Percentiles rank a stretch among this genome's conserved stretches.
Conservation (phyloP, 2,113 vertebrate genomes). For the Elephantulus edwardii region DNA sequence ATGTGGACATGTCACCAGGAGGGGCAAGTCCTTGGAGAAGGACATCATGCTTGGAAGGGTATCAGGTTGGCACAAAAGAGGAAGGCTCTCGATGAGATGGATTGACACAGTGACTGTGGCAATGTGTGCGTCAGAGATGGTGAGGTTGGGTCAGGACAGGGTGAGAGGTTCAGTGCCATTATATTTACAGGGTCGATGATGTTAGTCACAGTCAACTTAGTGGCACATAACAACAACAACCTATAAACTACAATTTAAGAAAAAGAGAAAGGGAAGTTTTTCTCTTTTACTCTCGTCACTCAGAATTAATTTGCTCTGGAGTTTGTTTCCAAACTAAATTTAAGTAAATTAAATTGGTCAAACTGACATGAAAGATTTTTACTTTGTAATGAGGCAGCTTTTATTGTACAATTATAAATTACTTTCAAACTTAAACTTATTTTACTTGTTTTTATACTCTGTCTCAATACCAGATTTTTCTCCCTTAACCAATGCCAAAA, state of each 20-base stretch:
- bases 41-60: too few species aligned
- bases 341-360: neutral
- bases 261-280: neutral
- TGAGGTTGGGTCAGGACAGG: too few species aligned
- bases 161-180: too few species aligned
- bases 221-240: neutral
- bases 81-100: too few species aligned
- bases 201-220: too few species aligned
- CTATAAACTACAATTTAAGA: neutral
- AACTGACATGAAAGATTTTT: neutral
- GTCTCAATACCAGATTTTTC: neutral
- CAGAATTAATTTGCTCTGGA: constrained; percentile 1
- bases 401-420: neutral
- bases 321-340: constrained; percentile 2
- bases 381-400: neutral
- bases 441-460: neutral
- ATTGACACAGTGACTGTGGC: too few species aligned
- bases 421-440: neutral
- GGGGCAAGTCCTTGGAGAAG: too few species aligned
- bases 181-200: too few species aligned
- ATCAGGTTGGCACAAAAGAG: too few species aligned
- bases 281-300: neutral
- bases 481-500: neutral
- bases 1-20: too few species aligned
- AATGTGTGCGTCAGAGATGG: too few species aligned